A percentile compares a stretch with the other conserved stretches of the same genome.
Evolutionary conservation across 2,888 invertebrate genomes (phyloP).

Genomic region (Melinaea menophilus): DNA sequence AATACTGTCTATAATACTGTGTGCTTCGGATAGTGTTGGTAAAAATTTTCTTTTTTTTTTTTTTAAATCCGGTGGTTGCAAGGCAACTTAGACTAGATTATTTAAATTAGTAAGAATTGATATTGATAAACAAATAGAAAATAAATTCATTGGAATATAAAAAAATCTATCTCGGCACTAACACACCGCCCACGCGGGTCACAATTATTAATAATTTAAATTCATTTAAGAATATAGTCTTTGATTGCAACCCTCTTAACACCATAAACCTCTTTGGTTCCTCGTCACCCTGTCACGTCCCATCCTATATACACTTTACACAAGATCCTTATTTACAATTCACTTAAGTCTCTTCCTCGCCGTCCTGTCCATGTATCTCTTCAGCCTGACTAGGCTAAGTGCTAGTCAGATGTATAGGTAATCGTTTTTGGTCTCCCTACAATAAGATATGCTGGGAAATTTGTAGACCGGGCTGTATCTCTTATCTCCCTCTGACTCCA

Average conservation of each 20-base stretch:
- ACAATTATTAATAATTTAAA: too few relatives aligned
- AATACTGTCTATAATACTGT: constrained; percentile 35
- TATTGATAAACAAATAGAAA: not conserved
- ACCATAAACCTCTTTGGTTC: constrained; percentile 64
- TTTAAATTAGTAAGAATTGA: not conserved
- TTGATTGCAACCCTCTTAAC: not conserved
- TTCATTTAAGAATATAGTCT: not conserved
- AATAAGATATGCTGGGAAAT: constrained; percentile 71
- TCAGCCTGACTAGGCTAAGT: constrained; percentile 40
- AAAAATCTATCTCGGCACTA: not conserved
- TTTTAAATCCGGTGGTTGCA: constrained; percentile 3
- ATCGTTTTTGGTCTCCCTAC: constrained; percentile 69
- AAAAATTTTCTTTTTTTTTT: constrained; percentile 2
- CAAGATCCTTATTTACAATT: constrained; percentile 56
- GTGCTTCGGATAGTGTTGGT: constrained; percentile 23
- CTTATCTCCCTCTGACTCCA: constrained; percentile 63
- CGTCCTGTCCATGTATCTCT: constrained; percentile 41
- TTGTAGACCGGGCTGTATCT: constrained; percentile 73
- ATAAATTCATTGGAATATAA: not conserved
- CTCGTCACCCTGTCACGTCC: constrained; percentile 41
- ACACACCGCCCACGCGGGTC: not conserved
- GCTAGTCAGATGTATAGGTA: constrained; percentile 71
- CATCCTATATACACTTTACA: constrained; percentile 39
- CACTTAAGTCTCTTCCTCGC: constrained; percentile 56
- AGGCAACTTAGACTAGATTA: constrained; percentile 17